Evolutionary conservation across 2,113 vertebrate species (phyloP).

Genomic region (Equus quagga): DNA sequence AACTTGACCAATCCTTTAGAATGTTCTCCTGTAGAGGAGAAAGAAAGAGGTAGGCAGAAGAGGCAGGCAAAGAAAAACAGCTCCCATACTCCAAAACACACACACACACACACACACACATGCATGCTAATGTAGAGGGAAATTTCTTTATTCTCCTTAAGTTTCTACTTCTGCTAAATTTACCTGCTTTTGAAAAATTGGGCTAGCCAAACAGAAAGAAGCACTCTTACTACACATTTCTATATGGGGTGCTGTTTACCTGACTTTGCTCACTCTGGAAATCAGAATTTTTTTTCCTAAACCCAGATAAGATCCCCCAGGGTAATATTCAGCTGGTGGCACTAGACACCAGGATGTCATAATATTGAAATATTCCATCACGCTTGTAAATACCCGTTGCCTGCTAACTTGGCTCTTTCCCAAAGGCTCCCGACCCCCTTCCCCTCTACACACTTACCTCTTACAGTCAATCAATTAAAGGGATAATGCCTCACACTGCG

Average conservation of each 20-base stretch:
- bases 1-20: too few species aligned
- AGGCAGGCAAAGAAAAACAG: too few species aligned
- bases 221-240: background rate
- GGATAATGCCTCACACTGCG: background rate
- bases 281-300: background rate
- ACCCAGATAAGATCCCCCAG: background rate
- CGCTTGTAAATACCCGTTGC: background rate
- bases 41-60: background rate
- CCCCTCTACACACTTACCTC: background rate
- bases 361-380: background rate
- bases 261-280: background rate
- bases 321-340: too few species aligned
- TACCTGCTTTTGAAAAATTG: background rate
- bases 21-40: background rate
- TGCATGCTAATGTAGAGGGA: accelerated
- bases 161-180: background rate
- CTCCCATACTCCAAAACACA: background rate
- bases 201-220: background rate
- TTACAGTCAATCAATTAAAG: background rate
- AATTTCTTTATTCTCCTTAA: background rate
- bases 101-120: background rate
- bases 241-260: background rate
- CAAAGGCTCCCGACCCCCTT: background rate
- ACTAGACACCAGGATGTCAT: background rate
- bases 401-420: background rate